Conservation (phyloP, 2,888 invertebrate genomes). For the Lithophane ornitopus region DNA sequence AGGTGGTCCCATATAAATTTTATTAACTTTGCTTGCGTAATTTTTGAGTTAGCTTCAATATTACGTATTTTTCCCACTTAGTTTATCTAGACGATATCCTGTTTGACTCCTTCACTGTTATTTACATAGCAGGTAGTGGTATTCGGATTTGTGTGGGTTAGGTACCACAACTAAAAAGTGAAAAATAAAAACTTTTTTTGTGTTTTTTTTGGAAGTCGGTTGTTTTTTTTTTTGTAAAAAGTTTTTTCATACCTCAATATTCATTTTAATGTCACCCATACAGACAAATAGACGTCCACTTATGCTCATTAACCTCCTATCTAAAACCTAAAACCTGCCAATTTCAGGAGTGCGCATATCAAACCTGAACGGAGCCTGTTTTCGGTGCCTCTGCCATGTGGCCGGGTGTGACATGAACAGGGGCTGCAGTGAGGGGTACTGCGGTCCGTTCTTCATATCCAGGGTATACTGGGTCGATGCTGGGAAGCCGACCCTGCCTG, state of each 20-base stretch:
- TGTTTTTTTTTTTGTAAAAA: too few species aligned
- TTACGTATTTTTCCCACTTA: too few species aligned
- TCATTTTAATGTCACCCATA: neutral
- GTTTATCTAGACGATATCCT: too few species aligned
- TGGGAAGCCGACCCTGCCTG: constrained; percentile 90
- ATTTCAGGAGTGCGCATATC: constrained; percentile 82
- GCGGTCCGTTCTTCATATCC: constrained; percentile 92
- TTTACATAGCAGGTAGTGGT: too few species aligned
- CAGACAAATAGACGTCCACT: neutral
- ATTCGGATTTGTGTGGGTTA: too few species aligned
- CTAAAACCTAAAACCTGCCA: neutral
- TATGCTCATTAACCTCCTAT: neutral
- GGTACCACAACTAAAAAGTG: too few species aligned
- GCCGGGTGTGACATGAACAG: constrained; percentile 89
- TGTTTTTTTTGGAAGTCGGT: too few species aligned
- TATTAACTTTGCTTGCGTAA: too few species aligned
- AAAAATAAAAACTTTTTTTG: too few species aligned
- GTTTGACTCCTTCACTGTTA: too few species aligned
- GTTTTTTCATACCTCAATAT: neutral
- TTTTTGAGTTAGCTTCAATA: too few species aligned
- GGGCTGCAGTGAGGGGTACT: constrained; percentile 90
- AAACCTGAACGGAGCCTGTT: constrained; percentile 88
- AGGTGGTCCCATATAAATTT: too few species aligned
- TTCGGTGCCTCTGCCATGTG: constrained; percentile 91
- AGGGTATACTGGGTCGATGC: constrained; percentile 92